These are phyloP conservation scores for Phoxinus dragarum DNA, from an alignment of 2,797 vertebrate species.

Conservation along the genomic window DNA sequence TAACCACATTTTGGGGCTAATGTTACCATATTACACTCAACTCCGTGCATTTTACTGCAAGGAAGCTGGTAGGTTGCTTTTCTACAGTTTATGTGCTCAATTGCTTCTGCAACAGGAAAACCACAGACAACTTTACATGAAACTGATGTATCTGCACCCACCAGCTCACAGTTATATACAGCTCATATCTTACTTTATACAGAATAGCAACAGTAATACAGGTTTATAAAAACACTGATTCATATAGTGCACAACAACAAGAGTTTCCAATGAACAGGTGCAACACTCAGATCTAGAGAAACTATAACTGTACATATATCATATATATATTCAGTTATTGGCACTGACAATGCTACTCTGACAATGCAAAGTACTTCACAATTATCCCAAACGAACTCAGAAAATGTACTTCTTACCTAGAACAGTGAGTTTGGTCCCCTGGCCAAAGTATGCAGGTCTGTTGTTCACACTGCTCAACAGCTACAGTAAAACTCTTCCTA, in stretches of 20 bases:
- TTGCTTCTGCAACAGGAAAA: conserved; percentile 53
- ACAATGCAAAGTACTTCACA: neutral
- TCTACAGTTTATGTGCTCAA: conserved; percentile 37
- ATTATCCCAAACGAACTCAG: neutral
- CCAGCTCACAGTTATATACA: neutral
- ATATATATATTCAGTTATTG: neutral
- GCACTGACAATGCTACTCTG: neutral
- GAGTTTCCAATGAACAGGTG: neutral
- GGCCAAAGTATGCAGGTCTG: conserved; percentile 69
- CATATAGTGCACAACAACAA: neutral
- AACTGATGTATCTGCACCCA: neutral
- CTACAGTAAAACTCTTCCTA: conserved; percentile 49
- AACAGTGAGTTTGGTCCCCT: conserved; percentile 80
- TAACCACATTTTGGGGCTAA: neutral
- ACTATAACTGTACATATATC: neutral
- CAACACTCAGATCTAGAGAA: neutral
- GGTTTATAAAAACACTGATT: neutral
- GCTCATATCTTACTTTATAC: neutral
- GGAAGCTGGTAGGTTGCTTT: neutral
- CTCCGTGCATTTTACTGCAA: neutral
- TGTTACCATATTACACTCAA: neutral
- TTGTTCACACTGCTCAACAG: conserved; percentile 68
- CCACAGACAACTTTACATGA: conserved; percentile 45
- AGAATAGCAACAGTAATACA: neutral
- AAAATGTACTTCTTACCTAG: conserved; percentile 72